A percentile compares a stretch with the other conserved stretches of the same genome.
These are phyloP conservation scores for Tipula helvola DNA, from an alignment of 2,888 invertebrate species.

Conservation along the genomic window DNA sequence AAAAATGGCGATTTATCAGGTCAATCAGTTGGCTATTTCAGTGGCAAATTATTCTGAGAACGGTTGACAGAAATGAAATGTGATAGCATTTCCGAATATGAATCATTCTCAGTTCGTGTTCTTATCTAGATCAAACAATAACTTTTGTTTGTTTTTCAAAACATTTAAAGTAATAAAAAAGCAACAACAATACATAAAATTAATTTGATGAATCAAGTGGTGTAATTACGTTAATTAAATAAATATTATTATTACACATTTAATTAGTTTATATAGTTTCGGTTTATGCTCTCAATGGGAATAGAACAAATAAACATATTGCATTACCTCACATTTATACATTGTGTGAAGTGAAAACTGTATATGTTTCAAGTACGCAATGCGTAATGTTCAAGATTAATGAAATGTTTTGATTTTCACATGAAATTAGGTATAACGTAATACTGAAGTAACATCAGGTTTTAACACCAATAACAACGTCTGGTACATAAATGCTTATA, in stretches of 20 bases:
- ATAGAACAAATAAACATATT: not conserved
- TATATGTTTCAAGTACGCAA: not conserved
- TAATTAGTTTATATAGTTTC: not conserved
- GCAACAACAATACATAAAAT: not conserved
- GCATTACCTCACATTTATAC: not conserved
- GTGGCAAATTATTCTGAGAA: too few species aligned
- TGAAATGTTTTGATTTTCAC: not conserved
- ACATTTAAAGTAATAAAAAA: not conserved
- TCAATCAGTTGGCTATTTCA: too few species aligned
- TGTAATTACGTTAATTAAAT: not conserved
- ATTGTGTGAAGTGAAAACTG: not conserved
- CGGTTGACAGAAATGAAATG: not conserved
- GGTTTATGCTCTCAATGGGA: not conserved
- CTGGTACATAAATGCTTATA: not conserved
- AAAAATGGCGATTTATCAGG: too few species aligned
- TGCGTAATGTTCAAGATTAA: not conserved
- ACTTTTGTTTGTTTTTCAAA: not conserved
- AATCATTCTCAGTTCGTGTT: not conserved
- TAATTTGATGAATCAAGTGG: not conserved
- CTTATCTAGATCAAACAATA: not conserved
- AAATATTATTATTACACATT: not conserved
- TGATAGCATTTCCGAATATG: not conserved
- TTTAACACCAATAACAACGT: not conserved
- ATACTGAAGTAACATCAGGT: not conserved
- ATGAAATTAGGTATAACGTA: not conserved